A percentile compares a stretch with the other conserved stretches of the same genome.
phyloP scores from a whole-genome alignment of 2,797 vertebrate species.

The Okamejei kenojei region DNA sequence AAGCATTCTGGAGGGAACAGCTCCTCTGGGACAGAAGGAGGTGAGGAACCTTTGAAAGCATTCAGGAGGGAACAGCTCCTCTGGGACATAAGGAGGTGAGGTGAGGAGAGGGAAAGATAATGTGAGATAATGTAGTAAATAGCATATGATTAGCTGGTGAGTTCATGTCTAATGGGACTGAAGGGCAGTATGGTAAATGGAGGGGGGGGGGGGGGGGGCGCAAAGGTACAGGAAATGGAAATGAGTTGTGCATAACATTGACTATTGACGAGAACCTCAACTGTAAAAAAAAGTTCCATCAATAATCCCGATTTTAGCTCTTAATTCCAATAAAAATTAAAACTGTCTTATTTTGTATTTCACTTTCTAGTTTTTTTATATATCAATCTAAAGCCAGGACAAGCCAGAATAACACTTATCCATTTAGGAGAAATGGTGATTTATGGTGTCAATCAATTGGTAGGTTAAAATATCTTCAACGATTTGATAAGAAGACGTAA shows the following conservation, averaged over 20 bases:
- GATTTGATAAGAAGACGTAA: not conserved
- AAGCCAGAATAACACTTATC: not conserved
- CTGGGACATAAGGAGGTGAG: not conserved
- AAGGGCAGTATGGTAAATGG: not conserved
- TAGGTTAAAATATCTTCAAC: not conserved
- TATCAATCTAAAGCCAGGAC: not conserved
- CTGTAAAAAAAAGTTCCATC: not conserved
- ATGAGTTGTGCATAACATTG: too few species aligned
- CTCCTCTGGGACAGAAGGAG: too few species aligned
- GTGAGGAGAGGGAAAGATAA: not conserved
- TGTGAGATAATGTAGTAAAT: not conserved
- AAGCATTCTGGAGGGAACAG: not conserved
- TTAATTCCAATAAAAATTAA: not conserved
- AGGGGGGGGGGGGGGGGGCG: not conserved
- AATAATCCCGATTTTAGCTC: not conserved
- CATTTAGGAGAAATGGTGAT: not conserved
- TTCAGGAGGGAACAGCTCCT: not conserved
- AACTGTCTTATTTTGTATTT: not conserved
- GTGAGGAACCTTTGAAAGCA: too few species aligned
- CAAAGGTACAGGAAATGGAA: not conserved
- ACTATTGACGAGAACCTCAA: not conserved
- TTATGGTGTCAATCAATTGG: not conserved
- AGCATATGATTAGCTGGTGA: not conserved
- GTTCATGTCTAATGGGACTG: not conserved
- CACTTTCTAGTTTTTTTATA: not conserved